These are phyloP conservation scores for Noctuana brunneofusca DNA, from an alignment of 2,888 invertebrate genomes.

Conservation along the genomic window DNA sequence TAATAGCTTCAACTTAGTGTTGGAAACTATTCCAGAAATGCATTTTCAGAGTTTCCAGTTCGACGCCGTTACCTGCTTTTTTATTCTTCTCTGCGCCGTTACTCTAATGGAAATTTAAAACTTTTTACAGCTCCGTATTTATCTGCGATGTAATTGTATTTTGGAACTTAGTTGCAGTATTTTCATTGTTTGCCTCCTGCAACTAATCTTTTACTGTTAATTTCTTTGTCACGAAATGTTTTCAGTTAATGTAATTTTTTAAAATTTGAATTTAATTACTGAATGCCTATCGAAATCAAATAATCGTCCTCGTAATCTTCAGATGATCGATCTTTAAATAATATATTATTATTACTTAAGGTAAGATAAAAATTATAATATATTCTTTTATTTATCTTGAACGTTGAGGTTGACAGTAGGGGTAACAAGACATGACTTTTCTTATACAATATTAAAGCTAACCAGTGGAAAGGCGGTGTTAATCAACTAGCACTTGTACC, in stretches of 20 bases:
- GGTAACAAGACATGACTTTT: neutral
- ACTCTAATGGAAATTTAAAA: slow-evolving; percentile 6
- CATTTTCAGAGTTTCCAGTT: slow-evolving; percentile 10
- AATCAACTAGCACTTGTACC: neutral
- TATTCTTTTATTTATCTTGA: too few relatives aligned
- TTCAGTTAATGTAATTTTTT: too few relatives aligned
- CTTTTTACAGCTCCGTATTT: slow-evolving; percentile 1
- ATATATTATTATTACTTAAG: neutral
- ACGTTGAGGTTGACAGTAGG: neutral
- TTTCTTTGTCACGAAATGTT: neutral
- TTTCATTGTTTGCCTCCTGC: neutral
- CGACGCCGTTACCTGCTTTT: neutral
- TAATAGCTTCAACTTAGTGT: neutral
- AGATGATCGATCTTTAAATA: neutral
- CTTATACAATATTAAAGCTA: neutral
- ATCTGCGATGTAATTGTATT: slow-evolving; percentile 4
- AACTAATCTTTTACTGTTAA: neutral
- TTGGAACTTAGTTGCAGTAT: neutral
- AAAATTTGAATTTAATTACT: neutral
- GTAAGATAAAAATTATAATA: neutral
- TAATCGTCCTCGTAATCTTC: neutral
- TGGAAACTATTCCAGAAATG: slow-evolving; percentile 1
- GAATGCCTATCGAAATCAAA: neutral
- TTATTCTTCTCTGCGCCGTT: neutral
- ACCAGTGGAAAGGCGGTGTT: neutral